Percentiles rank a stretch among this genome's conserved stretches.
phyloP scores from a whole-genome alignment of 1,140 invertebrate species.

The Rhagoletis pomonella region DNA sequence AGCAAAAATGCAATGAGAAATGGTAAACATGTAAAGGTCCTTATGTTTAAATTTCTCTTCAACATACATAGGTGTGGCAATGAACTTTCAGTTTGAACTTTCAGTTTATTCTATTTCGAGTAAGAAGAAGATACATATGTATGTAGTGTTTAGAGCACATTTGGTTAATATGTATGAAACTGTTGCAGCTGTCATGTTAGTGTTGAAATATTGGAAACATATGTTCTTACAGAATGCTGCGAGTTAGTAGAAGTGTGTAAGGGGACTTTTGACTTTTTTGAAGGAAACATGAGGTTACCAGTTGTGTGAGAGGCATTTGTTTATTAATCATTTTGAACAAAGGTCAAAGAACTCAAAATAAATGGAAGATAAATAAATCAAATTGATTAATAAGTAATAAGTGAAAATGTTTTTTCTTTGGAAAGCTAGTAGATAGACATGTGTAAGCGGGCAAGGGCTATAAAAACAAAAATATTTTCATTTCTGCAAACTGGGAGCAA shows the following conservation, averaged over 20 bases:
- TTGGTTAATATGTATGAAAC: neutral
- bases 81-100: too few relatives aligned
- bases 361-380: neutral
- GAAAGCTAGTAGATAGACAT: too few relatives aligned
- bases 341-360: conserved; percentile 7
- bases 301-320: neutral
- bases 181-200: conserved; percentile 16
- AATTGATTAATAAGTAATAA: neutral
- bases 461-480: too few relatives aligned
- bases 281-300: neutral
- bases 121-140: neutral
- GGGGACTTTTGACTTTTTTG: neutral
- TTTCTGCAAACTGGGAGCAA: too few relatives aligned
- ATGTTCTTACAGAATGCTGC: conserved; percentile 3
- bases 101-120: neutral
- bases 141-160: neutral
- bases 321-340: conserved; percentile 12
- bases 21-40: neutral
- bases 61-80: conserved; percentile 10
- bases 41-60: neutral
- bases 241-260: neutral
- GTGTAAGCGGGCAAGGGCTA: too few relatives aligned
- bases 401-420: too few relatives aligned
- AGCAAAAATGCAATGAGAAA: too few relatives aligned
- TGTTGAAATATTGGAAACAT: conserved; percentile 41